These are phyloP conservation scores for Omphaloscelis lunosa DNA, from an alignment of 2,888 invertebrate species.

Conservation along the genomic window DNA sequence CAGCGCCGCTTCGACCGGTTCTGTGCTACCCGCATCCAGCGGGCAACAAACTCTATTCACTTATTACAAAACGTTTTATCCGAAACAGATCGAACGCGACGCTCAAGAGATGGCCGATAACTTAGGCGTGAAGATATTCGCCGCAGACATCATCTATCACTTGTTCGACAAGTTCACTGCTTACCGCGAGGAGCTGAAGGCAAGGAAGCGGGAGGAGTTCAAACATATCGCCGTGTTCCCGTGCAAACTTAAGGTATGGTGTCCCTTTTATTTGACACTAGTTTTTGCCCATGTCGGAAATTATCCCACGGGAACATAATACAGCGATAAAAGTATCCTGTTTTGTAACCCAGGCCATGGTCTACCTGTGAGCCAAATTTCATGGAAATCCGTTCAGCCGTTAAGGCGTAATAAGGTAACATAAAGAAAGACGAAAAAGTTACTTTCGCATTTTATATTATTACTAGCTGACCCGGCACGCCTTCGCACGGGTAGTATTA, in stretches of 20 bases:
- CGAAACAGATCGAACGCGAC: constrained; percentile 94
- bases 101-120: constrained; percentile 99
- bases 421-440: neutral
- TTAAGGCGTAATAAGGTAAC: neutral
- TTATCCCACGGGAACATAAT: neutral
- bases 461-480: too few species aligned
- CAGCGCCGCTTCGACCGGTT: too few species aligned
- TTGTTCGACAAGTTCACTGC: constrained; percentile 99
- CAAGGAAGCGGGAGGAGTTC: constrained; percentile 98
- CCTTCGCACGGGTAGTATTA: too few species aligned
- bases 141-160: constrained; percentile 99
- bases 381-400: too few species aligned
- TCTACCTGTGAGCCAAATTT: too few species aligned
- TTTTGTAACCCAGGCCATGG: too few species aligned
- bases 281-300: too few species aligned
- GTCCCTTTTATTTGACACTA: too few species aligned
- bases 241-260: constrained; percentile 97
- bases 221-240: constrained; percentile 99
- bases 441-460: neutral
- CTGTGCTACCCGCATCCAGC: too few species aligned
- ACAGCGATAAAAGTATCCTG: too few species aligned
- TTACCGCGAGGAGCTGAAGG: constrained; percentile 97
- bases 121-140: constrained; percentile 98
- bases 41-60: neutral
- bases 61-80: neutral